These are phyloP conservation scores for Xiphorhynchus erythropygius DNA, from an alignment of 2,797 vertebrate species.

Conservation along the genomic window DNA sequence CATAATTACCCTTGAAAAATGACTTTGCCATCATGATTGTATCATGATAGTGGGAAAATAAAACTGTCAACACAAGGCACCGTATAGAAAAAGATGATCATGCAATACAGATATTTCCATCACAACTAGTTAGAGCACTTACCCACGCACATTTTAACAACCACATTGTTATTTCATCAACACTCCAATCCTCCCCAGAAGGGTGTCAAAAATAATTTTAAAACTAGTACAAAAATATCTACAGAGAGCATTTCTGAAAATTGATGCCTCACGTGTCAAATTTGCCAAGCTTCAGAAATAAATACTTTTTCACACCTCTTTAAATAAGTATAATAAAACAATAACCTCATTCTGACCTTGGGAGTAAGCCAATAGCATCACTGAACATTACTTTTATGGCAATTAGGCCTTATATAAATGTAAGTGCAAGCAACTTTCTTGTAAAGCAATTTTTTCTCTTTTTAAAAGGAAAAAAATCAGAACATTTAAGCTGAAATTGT, in stretches of 20 bases:
- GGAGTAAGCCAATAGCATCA: background rate
- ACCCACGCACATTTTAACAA: background rate
- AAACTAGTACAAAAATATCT: background rate
- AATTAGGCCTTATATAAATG: background rate
- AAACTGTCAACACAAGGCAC: background rate
- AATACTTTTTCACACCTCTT: background rate
- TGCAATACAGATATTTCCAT: background rate
- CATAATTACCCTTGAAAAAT: background rate
- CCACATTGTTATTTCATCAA: background rate
- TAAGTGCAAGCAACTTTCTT: background rate
- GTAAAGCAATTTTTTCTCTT: background rate
- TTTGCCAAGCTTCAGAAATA: background rate
- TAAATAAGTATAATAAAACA: background rate
- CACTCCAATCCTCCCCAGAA: background rate
- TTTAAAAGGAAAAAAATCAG: rapidly evolving
- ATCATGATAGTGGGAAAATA: background rate
- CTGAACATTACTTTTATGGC: background rate
- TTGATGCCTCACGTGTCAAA: background rate
- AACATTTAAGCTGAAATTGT: background rate
- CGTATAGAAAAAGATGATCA: background rate
- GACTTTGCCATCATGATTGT: background rate
- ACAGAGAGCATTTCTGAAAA: background rate
- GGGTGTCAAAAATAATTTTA: background rate
- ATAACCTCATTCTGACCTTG: background rate
- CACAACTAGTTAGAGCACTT: background rate